Base-by-base conservation (phyloP, 2,888 invertebrate species). In the Asteroscopus sphinx region DNA sequence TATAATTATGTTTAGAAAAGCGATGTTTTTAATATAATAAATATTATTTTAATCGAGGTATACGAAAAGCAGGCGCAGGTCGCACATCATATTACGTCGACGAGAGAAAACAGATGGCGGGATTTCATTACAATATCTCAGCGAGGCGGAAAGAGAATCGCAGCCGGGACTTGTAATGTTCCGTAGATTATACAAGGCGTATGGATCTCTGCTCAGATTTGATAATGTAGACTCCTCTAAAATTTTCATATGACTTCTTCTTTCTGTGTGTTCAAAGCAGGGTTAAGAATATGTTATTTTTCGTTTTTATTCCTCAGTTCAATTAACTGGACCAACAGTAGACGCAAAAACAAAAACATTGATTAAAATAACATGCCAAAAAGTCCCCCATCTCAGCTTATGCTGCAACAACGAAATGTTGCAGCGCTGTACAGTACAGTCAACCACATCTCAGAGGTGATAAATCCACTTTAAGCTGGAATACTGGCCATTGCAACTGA, bases 51-150 rank as follows among this genome's bases (percentile, higher is more conserved):
- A 81, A 81, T 81, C 74, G 73, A 79, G 80, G 71, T 82, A 78
- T 82, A 86, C 81, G 82, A 81, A 82, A 84, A 87, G 74, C 87
- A 87, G 87, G 76, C 80, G 49, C 81, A 76, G 79, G 81, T 85
- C 83, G 82, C 87, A 87, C 82, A 81, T 89, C 88, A 87, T 86
- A 87, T 86, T 86, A 87, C 83, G 61, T 74, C 76, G 81, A 82
- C 82, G 89, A 90, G 86, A 88, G 89, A 90, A 90, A 91, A 89
- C 92, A 92, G 92, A 92, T 90, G 92, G 91, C 84, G 81, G 85
- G 88, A 90, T 91, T 91, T 91, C 91, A 91, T 92, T 91, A 92
- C 91, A 91, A 90, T 91, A 90, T 88, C 85, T 91, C 89, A 90
- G 80, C 81, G 82, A 84, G 61, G 87, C 87, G 87, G 86, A 89